These are phyloP conservation scores for Chrysopa pallens DNA, from an alignment of 1,140 invertebrate genomes.

Conservation along the genomic window DNA sequence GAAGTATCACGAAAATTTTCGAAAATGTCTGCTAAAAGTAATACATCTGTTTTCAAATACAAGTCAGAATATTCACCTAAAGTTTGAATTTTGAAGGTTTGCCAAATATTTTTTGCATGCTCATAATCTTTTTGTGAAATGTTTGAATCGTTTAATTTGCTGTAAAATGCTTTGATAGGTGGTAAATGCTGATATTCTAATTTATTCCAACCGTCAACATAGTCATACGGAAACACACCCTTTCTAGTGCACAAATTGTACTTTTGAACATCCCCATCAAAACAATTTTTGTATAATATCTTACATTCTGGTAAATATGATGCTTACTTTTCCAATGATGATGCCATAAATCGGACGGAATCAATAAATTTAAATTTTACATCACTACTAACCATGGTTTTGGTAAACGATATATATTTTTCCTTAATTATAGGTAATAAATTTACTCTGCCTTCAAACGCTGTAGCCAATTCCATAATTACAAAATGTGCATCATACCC, in stretches of 20 bases:
- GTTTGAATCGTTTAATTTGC: conserved; percentile 8
- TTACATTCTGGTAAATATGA: conserved; percentile 3
- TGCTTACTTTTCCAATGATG: conserved; percentile 9
- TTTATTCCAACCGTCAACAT: conserved; percentile 11
- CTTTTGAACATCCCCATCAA: conserved; percentile 6
- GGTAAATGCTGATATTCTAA: conserved; percentile 13
- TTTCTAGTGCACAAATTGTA: conserved; percentile 9
- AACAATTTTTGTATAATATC: conserved; percentile 5
- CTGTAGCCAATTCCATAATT: conserved; percentile 10
- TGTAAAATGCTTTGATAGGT: conserved; percentile 12
- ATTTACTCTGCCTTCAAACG: conserved; percentile 7
- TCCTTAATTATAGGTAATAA: conserved; percentile 9
- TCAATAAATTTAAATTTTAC: conserved; percentile 10
- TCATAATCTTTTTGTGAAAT: conserved; percentile 16
- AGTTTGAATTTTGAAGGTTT: conserved; percentile 15
- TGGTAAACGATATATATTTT: conserved; percentile 10
- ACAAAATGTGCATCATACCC: conserved; percentile 21
- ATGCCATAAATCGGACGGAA: conserved; percentile 9
- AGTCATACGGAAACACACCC: conserved; percentile 14
- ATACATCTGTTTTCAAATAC: conserved; percentile 18
- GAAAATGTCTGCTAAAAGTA: conserved; percentile 21
- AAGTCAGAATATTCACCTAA: conserved; percentile 19
- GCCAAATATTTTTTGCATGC: conserved; percentile 20
- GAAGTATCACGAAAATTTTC: conserved; percentile 20
- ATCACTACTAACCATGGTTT: conserved; percentile 3